Evolutionary conservation across 2,888 invertebrate genomes (phyloP).

Genomic region (Amiota communis): DNA sequence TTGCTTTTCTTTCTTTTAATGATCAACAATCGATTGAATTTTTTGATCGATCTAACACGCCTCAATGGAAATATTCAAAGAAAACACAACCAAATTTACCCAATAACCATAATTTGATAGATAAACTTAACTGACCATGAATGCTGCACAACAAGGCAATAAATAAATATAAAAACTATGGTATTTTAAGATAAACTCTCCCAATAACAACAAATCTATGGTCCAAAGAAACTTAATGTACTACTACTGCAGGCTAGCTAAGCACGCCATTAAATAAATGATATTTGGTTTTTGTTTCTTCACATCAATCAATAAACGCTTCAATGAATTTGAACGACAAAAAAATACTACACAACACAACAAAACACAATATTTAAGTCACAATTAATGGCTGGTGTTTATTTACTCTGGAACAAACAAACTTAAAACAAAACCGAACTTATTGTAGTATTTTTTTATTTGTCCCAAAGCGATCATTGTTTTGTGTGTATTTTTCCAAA

Average conservation of each 20-base stretch:
- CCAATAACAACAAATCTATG: too few species aligned
- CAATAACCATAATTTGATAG: background rate
- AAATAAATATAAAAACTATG: constrained; percentile 13
- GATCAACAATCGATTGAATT: too few species aligned
- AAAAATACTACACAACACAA: background rate
- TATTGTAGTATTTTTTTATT: constrained; percentile 6
- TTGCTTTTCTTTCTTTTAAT: background rate
- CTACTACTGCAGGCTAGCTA: background rate
- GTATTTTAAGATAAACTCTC: background rate
- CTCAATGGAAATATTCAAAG: constrained; percentile 31
- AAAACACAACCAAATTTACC: background rate
- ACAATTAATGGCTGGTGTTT: constrained; percentile 14
- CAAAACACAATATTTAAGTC: constrained; percentile 7
- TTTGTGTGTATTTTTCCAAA: constrained; percentile 1
- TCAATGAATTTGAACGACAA: constrained; percentile 20
- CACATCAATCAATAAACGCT: constrained; percentile 29
- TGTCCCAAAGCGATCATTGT: constrained; percentile 12
- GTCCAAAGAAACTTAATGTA: too few species aligned
- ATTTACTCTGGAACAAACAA: constrained; percentile 10
- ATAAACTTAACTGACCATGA: constrained; percentile 47
- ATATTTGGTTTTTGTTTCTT: constrained; percentile 24
- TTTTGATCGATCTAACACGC: constrained; percentile 3
- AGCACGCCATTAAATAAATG: constrained; percentile 10
- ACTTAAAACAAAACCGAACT: background rate
- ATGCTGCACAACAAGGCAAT: constrained; percentile 28